phyloP scores from a whole-genome alignment of 2,113 vertebrate species.

The Oriolus oriolus region DNA sequence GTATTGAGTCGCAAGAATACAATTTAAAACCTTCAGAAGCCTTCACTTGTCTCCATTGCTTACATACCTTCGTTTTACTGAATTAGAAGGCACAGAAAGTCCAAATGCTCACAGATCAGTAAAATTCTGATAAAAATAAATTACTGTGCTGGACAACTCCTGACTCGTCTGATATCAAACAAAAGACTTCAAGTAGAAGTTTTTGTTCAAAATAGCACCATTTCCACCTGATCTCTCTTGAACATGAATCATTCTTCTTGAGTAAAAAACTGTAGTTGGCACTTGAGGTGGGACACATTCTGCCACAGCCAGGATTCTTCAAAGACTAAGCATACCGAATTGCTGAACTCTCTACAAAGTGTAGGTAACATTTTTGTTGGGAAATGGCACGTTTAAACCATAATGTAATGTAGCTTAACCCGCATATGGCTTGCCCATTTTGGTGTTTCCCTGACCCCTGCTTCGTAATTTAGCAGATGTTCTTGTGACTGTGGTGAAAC shows the following conservation, averaged over 20 bases:
- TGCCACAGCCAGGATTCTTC: constrained; percentile 49
- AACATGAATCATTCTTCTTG: background rate
- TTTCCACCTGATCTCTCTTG: constrained; percentile 65
- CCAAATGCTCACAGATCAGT: constrained; percentile 32
- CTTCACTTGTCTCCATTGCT: background rate
- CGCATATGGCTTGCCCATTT: constrained; percentile 53
- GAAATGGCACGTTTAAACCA: constrained; percentile 68
- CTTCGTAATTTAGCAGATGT: constrained; percentile 50
- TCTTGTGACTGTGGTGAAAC: constrained; percentile 72
- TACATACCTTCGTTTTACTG: background rate
- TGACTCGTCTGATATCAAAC: constrained; percentile 32
- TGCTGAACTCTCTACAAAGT: constrained; percentile 68
- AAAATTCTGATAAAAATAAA: constrained; percentile 64
- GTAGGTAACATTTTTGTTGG: constrained; percentile 69
- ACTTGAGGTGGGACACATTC: constrained; percentile 44
- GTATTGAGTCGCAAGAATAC: constrained; percentile 42
- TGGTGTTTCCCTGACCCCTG: constrained; percentile 66
- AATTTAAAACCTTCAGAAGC: background rate
- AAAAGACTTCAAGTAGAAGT: constrained; percentile 35
- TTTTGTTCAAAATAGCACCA: constrained; percentile 83
- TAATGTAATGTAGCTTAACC: background rate
- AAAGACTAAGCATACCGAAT: background rate
- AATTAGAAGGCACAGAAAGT: constrained; percentile 26
- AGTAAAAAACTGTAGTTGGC: constrained; percentile 37
- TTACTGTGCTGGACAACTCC: constrained; percentile 50